Evolutionary conservation across 2,113 vertebrate species (phyloP).

Genomic region (Cyanoramphus novaezelandiae): DNA sequence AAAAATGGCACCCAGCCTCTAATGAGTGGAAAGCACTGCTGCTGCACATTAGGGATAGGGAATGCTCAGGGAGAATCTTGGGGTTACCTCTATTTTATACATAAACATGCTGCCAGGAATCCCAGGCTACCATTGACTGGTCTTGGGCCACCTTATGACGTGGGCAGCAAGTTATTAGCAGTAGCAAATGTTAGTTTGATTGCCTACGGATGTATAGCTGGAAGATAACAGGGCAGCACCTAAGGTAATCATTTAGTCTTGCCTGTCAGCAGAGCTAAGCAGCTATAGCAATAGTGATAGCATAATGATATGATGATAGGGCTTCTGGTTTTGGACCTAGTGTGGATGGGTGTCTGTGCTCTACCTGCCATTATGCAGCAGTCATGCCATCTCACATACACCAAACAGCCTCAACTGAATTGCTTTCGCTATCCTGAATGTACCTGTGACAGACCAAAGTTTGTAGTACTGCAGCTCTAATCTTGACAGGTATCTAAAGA

Average conservation of each 20-base stretch:
- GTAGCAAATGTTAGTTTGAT: background rate
- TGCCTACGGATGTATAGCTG: background rate
- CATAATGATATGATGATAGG: background rate
- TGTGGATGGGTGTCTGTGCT: background rate
- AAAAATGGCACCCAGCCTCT: background rate
- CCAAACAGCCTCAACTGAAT: background rate
- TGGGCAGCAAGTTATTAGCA: background rate
- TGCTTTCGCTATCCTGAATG: background rate
- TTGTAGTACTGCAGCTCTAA: background rate
- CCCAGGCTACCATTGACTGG: background rate
- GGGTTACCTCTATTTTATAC: background rate
- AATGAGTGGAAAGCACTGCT: background rate
- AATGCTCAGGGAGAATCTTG: accelerated
- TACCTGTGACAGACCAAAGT: background rate
- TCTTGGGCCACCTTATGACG: background rate
- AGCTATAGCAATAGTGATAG: background rate
- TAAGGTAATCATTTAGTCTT: constrained; percentile 14
- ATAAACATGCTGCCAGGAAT: background rate
- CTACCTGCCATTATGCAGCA: background rate
- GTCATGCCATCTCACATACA: accelerated
- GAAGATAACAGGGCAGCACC: background rate
- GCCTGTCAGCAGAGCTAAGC: constrained; percentile 4
- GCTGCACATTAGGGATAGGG: background rate
- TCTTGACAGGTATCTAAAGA: background rate
- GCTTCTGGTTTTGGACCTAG: background rate